Conservation (phyloP, 2,888 invertebrate genomes). For the Lasioglossum lativentre region DNA sequence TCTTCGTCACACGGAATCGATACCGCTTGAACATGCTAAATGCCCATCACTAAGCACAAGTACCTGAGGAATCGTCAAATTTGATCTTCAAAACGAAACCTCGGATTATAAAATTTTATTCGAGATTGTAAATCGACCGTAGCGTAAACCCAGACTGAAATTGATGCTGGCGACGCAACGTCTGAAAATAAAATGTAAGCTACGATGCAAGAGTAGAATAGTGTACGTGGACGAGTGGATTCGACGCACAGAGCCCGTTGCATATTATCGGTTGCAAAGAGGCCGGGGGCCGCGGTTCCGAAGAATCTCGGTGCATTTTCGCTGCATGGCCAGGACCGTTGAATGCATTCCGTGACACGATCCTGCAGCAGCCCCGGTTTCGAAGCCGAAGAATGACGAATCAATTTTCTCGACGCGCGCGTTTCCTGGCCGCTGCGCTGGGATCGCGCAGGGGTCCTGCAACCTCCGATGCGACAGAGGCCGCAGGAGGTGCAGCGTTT, state of each 20-base stretch:
- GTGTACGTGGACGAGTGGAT: background rate
- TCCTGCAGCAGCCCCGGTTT: conserved; percentile 67
- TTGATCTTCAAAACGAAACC: background rate
- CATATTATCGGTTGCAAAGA: conserved; percentile 18
- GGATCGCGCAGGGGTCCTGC: conserved; percentile 26
- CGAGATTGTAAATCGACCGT: no score
- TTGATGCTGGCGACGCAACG: no score
- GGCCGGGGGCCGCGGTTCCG: conserved; percentile 61
- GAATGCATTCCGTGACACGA: conserved; percentile 51
- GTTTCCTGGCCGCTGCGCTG: conserved; percentile 59
- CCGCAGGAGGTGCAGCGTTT: conserved; percentile 33
- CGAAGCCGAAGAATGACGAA: conserved; percentile 76
- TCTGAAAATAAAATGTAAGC: background rate
- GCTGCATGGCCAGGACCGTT: conserved; percentile 29
- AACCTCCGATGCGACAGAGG: conserved; percentile 36
- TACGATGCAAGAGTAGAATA: background rate
- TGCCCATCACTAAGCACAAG: no score
- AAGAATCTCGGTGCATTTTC: conserved; percentile 62
- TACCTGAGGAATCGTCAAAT: background rate
- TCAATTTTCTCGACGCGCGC: conserved; percentile 77
- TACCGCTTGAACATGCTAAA: no score
- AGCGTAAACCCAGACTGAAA: background rate
- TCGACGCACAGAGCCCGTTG: background rate
- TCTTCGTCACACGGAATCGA: no score
- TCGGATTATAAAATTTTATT: background rate